Base-by-base conservation (phyloP, 2,797 vertebrate species). In the Phrynocephalus guinanensis region DNA sequence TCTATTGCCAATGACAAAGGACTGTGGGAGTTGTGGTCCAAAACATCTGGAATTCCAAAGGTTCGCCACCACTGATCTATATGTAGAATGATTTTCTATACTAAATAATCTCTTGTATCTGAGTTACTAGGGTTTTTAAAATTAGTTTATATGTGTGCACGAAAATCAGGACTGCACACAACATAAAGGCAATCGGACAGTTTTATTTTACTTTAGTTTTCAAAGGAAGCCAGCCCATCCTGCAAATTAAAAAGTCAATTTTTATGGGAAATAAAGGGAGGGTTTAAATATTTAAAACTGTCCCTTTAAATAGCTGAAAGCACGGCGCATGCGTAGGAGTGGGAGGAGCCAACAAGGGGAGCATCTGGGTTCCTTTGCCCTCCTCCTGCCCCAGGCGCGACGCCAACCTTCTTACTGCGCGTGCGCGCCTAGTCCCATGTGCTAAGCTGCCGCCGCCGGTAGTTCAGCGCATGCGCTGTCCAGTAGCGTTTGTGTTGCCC, bases 401-500 rank as follows among this genome's bases (percentile, higher is more conserved):
- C 24, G 24, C 22, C 5, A 15, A 48, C 10, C 48, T 50, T 38
- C 18, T 28, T 6, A 1, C 4, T 0, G 16, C 26, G 44, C 68
- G 3, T 28, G 60, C 63, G 60, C 24, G 5, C 79, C 30, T 1
- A 15, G 13, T 16, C 6, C 38, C 38, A 5, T 7, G 44, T 22
- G 67, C 7, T 24, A 6, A 24, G 33, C 13, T 18, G 38, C 75
- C 5, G 15, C 60, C 15, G 18, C 18, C 13, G 16, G 15, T 63
- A 5, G 16, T 18, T 63, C 60, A 18, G 3, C 70, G 52, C 70
- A 60, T 84, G 70, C 70, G 70, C 8, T 8, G 18, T 33, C 18
- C 10, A 48, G 8, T 0, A 8, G 5, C 15, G 1, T 20, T 1
- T 2, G 68, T 5, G 28, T 9, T 3, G 22, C 2, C 20, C 2